Evolutionary conservation across 1,140 invertebrate genomes (phyloP).

Genomic region (Stenopsyche tienmushanensis): DNA sequence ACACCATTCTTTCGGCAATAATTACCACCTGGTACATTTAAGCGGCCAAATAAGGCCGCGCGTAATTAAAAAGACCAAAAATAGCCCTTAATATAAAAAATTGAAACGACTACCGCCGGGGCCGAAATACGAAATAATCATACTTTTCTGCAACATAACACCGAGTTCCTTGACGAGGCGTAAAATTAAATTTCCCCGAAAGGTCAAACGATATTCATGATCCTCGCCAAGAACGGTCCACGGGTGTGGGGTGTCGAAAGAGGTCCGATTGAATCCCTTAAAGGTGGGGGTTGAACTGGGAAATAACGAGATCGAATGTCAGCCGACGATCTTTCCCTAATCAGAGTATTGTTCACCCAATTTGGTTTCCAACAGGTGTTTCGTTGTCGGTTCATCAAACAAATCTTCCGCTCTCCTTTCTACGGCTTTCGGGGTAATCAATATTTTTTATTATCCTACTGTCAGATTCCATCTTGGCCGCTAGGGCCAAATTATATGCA

Average conservation of each 20-base stretch:
- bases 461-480: too few species aligned
- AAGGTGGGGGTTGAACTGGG: not conserved
- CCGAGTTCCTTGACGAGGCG: constrained; percentile 4
- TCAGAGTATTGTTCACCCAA: not conserved
- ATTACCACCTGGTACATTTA: not conserved
- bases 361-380: constrained; percentile 4
- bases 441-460: too few species aligned
- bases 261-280: not conserved
- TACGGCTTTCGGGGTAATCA: too few species aligned
- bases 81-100: too few species aligned
- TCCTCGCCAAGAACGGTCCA: not conserved
- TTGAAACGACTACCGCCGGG: too few species aligned
- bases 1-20: too few species aligned
- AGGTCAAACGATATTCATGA: constrained; percentile 12
- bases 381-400: too few species aligned
- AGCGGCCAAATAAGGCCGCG: not conserved
- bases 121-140: not conserved
- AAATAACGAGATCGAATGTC: not conserved
- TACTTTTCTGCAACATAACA: not conserved
- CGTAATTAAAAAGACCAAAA: not conserved
- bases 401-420: too few species aligned
- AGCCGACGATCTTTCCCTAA: constrained; percentile 1
- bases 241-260: not conserved
- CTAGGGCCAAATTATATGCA: too few species aligned
- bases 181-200: constrained; percentile 11